A percentile compares a stretch with the other conserved stretches of the same genome.
phyloP scores from a whole-genome alignment of 23 tunicate genomes.

The Oikopleura dioica region DNA sequence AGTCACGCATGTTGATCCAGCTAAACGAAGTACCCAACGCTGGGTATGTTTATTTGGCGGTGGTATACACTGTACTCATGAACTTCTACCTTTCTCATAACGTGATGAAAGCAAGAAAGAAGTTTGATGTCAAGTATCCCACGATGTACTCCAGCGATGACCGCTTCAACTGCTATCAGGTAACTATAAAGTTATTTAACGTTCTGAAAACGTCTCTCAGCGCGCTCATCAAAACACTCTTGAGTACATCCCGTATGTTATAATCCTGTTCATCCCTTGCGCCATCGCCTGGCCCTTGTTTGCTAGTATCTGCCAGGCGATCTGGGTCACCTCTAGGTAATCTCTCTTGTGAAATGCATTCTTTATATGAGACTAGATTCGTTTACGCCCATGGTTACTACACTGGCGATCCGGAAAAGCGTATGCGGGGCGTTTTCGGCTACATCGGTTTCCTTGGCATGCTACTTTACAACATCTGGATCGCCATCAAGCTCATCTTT shows the following conservation, averaged over 20 bases:
- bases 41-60: constrained; percentile 36
- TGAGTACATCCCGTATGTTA: constrained; percentile 32
- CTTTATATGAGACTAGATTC: constrained; percentile 20
- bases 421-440: constrained; percentile 65
- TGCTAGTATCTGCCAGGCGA: not conserved
- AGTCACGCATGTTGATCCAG: too few relatives aligned
- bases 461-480: constrained; percentile 24
- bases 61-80: constrained; percentile 40
- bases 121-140: constrained; percentile 46
- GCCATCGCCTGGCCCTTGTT: constrained; percentile 15
- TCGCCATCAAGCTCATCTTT: too few relatives aligned
- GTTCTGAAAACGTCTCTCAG: constrained; percentile 13
- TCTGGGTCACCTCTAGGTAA: not conserved
- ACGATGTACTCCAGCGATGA: constrained; percentile 48
- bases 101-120: constrained; percentile 65
- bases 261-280: constrained; percentile 18
- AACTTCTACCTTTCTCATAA: constrained; percentile 28
- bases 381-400: constrained; percentile 92
- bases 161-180: constrained; percentile 42
- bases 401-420: constrained; percentile 88
- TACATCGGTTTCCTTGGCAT: constrained; percentile 30
- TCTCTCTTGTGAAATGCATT: not conserved
- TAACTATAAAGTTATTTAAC: not conserved
- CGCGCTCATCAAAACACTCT: constrained; percentile 94
- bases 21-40: not conserved